Evolutionary conservation across 2,888 invertebrate genomes (phyloP), one percentile per base, ranked within the genome.

Genomic region (Drosophila atripex): DNA sequence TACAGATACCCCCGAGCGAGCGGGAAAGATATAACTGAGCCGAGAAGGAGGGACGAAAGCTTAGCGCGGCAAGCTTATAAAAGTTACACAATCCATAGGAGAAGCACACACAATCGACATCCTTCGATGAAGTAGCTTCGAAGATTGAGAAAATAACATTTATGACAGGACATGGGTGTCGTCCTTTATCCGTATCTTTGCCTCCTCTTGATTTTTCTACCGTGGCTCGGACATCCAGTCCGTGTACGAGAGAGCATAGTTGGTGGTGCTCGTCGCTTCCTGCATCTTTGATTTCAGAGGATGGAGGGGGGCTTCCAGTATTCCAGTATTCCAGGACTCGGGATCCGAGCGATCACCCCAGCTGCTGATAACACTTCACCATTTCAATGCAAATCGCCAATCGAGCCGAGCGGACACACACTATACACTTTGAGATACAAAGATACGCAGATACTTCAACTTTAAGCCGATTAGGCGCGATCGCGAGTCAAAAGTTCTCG

Each of bases 171-270:
- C 53, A 52, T 52, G 72, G 43, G 18, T 47, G 32, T 45, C 38
- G 49, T 59, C 71, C 38, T 28, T 21, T 25, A 21, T 41, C 46
- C 7, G 8, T 14, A 46, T 39, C 45, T 28, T 39, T 35, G 39
- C 23, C 46, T n/a, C 16, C 9, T 2, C 4, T 28, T 16, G 14
- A 43, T 54, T 2, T 45, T 16, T 32, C 80, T 91, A 91, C 91
- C 91, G 90, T 87, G 90, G 88, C 72, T 91, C 92, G 66, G 89
- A 88, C 72, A 91, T 90, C 92, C 92, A 92, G 79, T 91, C 91
- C 76, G 91, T 89, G 75, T 92, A 92, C 82, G 91, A 90, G 73
- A 91, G 86, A 68, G 91, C 89, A 82, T 90, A 92, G 74, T 89
- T 64, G 30, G 61, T 52, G 7, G 61, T 88, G 80, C 89, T 89